A percentile compares a stretch with the other conserved stretches of the same genome.
These are phyloP conservation scores for Gephyroberyx darwinii DNA, from an alignment of 2,797 vertebrate genomes.

Conservation along the genomic window DNA sequence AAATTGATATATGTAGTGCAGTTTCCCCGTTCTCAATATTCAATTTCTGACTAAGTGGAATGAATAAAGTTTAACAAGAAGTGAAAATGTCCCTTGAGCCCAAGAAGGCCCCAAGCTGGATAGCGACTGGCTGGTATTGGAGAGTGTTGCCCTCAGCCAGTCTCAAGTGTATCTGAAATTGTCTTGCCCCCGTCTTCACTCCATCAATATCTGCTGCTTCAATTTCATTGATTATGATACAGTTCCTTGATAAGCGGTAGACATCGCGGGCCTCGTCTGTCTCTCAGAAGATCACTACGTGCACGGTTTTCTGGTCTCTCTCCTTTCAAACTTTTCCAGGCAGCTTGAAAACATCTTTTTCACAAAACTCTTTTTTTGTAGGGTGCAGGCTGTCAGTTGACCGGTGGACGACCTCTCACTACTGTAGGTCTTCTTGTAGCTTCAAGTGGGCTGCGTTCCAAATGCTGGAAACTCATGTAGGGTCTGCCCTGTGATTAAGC, in stretches of 20 bases:
- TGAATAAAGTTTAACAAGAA: neutral
- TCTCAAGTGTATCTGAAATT: conserved; percentile 15
- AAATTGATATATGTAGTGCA: neutral
- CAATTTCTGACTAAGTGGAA: conserved; percentile 8
- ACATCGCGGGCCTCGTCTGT: neutral
- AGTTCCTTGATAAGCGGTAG: neutral
- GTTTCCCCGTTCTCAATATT: conserved; percentile 7
- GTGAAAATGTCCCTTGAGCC: too few relatives aligned
- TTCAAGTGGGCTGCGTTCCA: conserved; percentile 4
- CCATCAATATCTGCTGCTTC: neutral
- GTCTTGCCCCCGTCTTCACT: conserved; percentile 1
- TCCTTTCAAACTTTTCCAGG: conserved; percentile 7
- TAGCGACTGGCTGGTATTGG: neutral
- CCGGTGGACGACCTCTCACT: conserved; percentile 21
- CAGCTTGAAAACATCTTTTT: conserved; percentile 19
- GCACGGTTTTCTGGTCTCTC: neutral
- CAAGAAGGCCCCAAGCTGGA: too few relatives aligned
- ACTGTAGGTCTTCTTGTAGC: conserved; percentile 26
- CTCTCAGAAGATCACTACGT: neutral
- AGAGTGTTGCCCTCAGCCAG: neutral
- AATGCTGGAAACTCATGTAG: conserved; percentile 21
- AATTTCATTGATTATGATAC: conserved; percentile 7
- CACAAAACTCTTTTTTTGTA: conserved; percentile 17
- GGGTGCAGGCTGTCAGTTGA: conserved; percentile 27
- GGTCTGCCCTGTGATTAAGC: conserved; percentile 47